Percentiles rank a stretch among this genome's conserved stretches.
Evolutionary conservation across 2,888 invertebrate species (phyloP).

Genomic region (Cetonia aurata): DNA sequence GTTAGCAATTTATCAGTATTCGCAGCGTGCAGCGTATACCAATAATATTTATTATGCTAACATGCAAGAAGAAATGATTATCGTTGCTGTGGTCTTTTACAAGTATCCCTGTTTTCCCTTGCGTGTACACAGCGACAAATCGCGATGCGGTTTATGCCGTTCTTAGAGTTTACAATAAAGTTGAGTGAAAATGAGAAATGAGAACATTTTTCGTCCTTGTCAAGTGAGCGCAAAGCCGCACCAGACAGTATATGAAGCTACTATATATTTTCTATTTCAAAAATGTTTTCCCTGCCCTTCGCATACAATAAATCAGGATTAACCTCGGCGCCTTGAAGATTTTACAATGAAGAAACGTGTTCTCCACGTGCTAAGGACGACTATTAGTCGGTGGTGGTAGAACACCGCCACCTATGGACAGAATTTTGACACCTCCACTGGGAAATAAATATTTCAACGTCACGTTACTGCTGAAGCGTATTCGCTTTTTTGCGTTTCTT

Average conservation of each 20-base stretch:
- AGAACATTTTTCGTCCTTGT: slow-evolving; percentile 60
- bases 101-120: neutral
- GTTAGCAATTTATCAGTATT: too few species aligned
- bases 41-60: too few species aligned
- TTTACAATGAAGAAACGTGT: slow-evolving; percentile 48
- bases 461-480: slow-evolving; percentile 1
- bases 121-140: slow-evolving; percentile 23
- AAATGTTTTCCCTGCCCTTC: slow-evolving; percentile 59
- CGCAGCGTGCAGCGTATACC: too few species aligned
- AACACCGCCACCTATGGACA: slow-evolving; percentile 34
- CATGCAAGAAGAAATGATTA: too few species aligned
- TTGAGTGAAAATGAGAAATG: slow-evolving; percentile 62
- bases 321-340: slow-evolving; percentile 53
- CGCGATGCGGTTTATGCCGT: slow-evolving; percentile 53
- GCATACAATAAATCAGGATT: slow-evolving; percentile 62
- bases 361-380: slow-evolving; percentile 48
- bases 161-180: slow-evolving; percentile 60
- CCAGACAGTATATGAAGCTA: slow-evolving; percentile 58
- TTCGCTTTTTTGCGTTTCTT: slow-evolving; percentile 24
- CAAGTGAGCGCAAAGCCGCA: slow-evolving; percentile 58
- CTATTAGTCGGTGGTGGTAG: slow-evolving; percentile 28
- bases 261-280: slow-evolving; percentile 60
- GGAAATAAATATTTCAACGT: slow-evolving; percentile 35
- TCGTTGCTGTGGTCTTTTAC: too few species aligned
- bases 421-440: slow-evolving; percentile 33